Evolutionary conservation across 2,113 vertebrate species (phyloP), one percentile per base, ranked within the genome.

Genomic region (Lampris megalopsis): DNA sequence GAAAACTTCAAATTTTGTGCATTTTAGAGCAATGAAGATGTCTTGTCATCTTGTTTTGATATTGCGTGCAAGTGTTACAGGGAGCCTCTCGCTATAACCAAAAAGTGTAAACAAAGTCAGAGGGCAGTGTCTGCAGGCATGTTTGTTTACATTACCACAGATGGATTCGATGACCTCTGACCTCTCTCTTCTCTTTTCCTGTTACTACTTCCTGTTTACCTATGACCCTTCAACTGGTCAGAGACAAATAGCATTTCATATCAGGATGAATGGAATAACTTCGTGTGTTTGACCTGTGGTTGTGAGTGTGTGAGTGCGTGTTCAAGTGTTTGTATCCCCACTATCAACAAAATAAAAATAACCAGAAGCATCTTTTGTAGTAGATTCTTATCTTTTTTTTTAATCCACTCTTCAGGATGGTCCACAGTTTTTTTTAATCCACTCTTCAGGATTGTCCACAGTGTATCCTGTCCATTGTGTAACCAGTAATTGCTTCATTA

Each of bases 131-230:
- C 72, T 59, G 2, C 58, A 75, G 54, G 4, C 42, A 49, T 69
- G 53, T 73, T 79, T 81, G 68, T 73, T 70, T 76, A 45, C 37
- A 35, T 41, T 47, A 58, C 11, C 24, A 37, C 57, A 56, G 68
- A 76, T 71, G 73, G 71, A 70, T 81, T 71, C 45, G 47, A 24
- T 54, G 62, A 67, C 62, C 57, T 73, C 68, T 72, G 56, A 24
- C 24, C 49, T 4, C 73, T 59, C 13, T 3, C 4, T 13, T 50
- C 62, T 9, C 37, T 75, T 65, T 80, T 89, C 85, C 83, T 83
- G 62, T 5, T 71, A 68, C 11, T 1, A 48, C 80, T 86, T 87
- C 79, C 86, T 88, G 82, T 87, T 85, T 84, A 81, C 77, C 71
- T 73, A 54, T 69, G 63, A 79, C 52, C 48, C 24, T 48, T 60